Conservation (phyloP, 2,113 vertebrate species). For the Aphyosemion australe region DNA sequence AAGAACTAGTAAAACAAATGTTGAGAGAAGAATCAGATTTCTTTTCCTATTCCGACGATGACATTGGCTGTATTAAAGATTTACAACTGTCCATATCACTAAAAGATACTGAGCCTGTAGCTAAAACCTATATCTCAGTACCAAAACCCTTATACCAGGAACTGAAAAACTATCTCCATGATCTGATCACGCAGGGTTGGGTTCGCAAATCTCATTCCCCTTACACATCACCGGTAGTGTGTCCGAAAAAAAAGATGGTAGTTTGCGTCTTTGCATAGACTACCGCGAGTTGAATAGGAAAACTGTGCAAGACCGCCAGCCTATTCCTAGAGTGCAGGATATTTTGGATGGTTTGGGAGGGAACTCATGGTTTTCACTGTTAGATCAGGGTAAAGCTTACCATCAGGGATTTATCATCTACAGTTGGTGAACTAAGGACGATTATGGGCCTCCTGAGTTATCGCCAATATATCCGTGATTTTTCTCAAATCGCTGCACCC, state of each 20-base stretch:
- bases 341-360: neutral
- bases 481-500: neutral
- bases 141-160: conserved; percentile 27
- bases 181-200: conserved; percentile 22
- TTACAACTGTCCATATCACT: neutral
- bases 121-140: neutral
- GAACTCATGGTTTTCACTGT: neutral
- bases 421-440: neutral
- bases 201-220: conserved; percentile 3
- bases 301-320: neutral
- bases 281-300: neutral
- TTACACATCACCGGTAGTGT: conserved; percentile 4
- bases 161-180: conserved; percentile 14
- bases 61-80: neutral
- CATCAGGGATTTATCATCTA: conserved; percentile 1
- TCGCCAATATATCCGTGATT: neutral
- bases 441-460: neutral
- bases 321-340: neutral
- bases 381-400: conserved; percentile 3
- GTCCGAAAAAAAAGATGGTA: neutral
- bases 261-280: neutral
- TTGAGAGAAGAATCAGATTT: neutral
- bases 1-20: neutral
- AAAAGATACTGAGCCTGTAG: neutral
- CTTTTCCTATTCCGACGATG: neutral